These are phyloP conservation scores for Ancistrus triradiatus DNA, from an alignment of 2,113 vertebrate genomes.

Conservation along the genomic window DNA sequence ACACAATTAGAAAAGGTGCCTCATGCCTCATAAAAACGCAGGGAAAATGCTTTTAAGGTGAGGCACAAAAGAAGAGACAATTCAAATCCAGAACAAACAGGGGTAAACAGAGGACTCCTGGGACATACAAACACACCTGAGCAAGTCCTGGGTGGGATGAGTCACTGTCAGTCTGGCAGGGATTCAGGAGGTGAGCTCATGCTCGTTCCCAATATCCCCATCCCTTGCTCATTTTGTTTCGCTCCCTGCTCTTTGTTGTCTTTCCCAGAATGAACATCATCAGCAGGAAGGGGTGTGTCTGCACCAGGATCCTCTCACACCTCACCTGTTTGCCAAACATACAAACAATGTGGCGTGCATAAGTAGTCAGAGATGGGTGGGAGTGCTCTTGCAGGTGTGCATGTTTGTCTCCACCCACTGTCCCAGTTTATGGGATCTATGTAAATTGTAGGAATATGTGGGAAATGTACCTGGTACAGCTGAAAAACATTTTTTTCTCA, in stretches of 20 bases:
- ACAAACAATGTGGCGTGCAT: conserved; percentile 28
- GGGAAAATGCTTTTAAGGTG: no score
- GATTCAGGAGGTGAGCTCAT: conserved; percentile 41
- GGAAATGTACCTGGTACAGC: conserved; percentile 7
- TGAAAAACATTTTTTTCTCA: conserved; percentile 8
- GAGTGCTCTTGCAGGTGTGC: conserved; percentile 14
- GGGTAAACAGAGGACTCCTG: conserved; percentile 30
- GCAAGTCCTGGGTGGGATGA: conserved; percentile 41
- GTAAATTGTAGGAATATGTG: conserved; percentile 12
- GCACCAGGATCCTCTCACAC: conserved; percentile 20
- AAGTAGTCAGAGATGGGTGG: conserved; percentile 8
- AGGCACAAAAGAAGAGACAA: conserved; percentile 9
- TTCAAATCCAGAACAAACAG: conserved; percentile 11
- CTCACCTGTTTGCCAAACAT: conserved; percentile 29
- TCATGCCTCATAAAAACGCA: no score
- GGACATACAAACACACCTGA: conserved; percentile 38
- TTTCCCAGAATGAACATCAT: conserved; percentile 41
- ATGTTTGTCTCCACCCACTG: conserved; percentile 25
- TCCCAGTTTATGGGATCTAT: conserved; percentile 28
- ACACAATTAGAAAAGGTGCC: no score
- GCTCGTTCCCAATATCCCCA: conserved; percentile 6
- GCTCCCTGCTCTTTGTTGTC: conserved; percentile 39
- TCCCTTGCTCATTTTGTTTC: conserved; percentile 6
- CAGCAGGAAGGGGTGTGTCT: conserved; percentile 28
- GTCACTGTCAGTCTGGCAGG: conserved; percentile 38